Percentiles rank a stretch among this genome's conserved stretches.
Conservation (phyloP, 2,113 vertebrate genomes). For the Orientallactaga bullata region DNA sequence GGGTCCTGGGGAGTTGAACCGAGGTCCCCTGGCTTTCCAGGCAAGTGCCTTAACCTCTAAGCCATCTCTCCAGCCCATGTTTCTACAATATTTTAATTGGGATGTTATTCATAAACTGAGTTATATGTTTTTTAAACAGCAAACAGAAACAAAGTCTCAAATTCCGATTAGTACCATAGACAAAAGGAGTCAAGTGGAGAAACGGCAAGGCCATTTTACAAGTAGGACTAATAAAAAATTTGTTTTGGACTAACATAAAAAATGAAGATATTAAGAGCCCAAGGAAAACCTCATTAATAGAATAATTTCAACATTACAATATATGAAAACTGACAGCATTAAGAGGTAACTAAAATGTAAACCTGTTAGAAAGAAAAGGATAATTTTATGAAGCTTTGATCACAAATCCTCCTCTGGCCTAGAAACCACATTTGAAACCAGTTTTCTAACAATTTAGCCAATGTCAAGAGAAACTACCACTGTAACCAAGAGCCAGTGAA, state of each 20-base stretch:
- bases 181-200: slow-evolving; percentile 23
- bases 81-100: slow-evolving; percentile 37
- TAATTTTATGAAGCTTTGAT: slow-evolving; percentile 15
- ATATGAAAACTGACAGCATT: slow-evolving; percentile 43
- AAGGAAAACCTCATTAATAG: slow-evolving; percentile 38
- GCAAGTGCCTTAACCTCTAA: too few species aligned
- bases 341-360: slow-evolving; percentile 14
- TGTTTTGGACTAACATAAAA: slow-evolving; percentile 48
- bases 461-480: slow-evolving; percentile 35
- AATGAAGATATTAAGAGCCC: background rate
- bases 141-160: slow-evolving; percentile 54
- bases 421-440: slow-evolving; percentile 48
- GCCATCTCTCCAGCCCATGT: too few species aligned
- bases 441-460: slow-evolving; percentile 45
- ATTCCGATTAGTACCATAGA: slow-evolving; percentile 14
- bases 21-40: too few species aligned
- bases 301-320: slow-evolving; percentile 42
- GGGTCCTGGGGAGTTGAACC: too few species aligned
- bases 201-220: slow-evolving; percentile 20
- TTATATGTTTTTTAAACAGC: background rate
- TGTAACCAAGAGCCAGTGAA: slow-evolving; percentile 24
- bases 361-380: slow-evolving; percentile 18
- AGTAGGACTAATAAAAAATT: slow-evolving; percentile 61
- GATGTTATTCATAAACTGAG: slow-evolving; percentile 35
- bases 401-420: slow-evolving; percentile 30